Conservation (phyloP, 1,140 invertebrate genomes). For the Anthonomus grandis region DNA sequence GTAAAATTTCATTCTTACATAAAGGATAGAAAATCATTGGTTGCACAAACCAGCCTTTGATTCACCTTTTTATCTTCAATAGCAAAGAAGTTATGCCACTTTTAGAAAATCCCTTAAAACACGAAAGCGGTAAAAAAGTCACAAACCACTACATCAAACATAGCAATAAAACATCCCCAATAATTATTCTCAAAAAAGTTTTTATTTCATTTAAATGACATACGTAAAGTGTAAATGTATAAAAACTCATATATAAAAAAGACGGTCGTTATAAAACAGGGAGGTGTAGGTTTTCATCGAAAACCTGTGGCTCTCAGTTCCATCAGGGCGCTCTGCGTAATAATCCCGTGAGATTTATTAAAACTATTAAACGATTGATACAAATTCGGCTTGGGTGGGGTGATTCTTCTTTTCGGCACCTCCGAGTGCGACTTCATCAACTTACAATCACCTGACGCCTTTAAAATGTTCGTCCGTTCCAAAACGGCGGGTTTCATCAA, state of each 20-base stretch:
- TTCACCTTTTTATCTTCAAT: too few species aligned
- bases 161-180: too few species aligned
- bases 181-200: neutral
- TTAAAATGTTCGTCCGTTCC: slow-evolving; percentile 10
- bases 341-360: slow-evolving; percentile 45
- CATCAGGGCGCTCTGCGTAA: slow-evolving; percentile 46
- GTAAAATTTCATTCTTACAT: too few species aligned
- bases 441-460: slow-evolving; percentile 21
- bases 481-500: neutral
- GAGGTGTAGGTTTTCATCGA: slow-evolving; percentile 40
- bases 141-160: too few species aligned
- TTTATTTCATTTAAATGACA: slow-evolving; percentile 19
- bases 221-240: slow-evolving; percentile 25
- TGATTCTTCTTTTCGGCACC: slow-evolving; percentile 25
- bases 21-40: too few species aligned
- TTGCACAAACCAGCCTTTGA: too few species aligned
- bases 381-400: slow-evolving; percentile 26
- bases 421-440: slow-evolving; percentile 28
- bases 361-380: slow-evolving; percentile 42
- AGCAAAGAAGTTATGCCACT: too few species aligned
- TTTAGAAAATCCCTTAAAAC: too few species aligned
- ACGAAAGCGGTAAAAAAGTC: too few species aligned
- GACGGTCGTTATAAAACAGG: neutral
- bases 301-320: slow-evolving; percentile 44
- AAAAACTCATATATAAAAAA: slow-evolving; percentile 18